A percentile compares a stretch with the other conserved stretches of the same genome.
Conservation (phyloP, 2,113 vertebrate species). For the Rhabdomys dilectus region DNA sequence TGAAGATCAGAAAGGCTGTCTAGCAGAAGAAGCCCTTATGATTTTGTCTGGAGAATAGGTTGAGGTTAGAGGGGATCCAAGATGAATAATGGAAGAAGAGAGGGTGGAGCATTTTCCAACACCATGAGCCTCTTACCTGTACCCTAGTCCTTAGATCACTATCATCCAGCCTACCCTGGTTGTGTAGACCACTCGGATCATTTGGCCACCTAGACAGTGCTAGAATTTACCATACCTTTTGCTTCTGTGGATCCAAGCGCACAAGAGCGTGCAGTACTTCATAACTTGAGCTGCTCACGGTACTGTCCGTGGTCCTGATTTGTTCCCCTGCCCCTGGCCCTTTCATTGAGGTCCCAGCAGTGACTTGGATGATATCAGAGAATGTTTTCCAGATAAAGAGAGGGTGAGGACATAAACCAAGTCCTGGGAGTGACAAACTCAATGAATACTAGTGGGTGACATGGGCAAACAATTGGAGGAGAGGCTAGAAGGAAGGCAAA, state of each 20-base stretch:
- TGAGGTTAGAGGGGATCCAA: background rate
- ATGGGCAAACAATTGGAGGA: background rate
- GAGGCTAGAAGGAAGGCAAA: background rate
- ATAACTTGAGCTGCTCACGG: background rate
- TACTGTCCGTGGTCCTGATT: background rate
- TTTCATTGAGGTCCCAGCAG: background rate
- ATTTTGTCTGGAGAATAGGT: background rate
- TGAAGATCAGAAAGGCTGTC: background rate
- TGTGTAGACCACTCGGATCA: background rate
- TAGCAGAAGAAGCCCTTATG: slow-evolving; percentile 21
- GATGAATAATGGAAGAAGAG: background rate
- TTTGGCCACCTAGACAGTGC: background rate
- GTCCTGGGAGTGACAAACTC: background rate
- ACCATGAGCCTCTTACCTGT: background rate
- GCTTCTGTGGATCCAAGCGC: background rate
- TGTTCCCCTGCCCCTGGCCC: background rate
- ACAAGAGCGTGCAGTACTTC: background rate
- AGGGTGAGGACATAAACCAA: background rate
- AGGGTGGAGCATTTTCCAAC: background rate
- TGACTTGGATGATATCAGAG: background rate
- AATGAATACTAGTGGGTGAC: background rate
- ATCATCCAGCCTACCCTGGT: background rate
- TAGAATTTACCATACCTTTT: background rate
- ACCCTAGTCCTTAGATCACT: background rate
- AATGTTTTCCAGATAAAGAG: background rate